A percentile compares a stretch with the other conserved stretches of the same genome.
Evolutionary conservation across 2,888 invertebrate genomes (phyloP).

Genomic region (Dichetophora obliterata): DNA sequence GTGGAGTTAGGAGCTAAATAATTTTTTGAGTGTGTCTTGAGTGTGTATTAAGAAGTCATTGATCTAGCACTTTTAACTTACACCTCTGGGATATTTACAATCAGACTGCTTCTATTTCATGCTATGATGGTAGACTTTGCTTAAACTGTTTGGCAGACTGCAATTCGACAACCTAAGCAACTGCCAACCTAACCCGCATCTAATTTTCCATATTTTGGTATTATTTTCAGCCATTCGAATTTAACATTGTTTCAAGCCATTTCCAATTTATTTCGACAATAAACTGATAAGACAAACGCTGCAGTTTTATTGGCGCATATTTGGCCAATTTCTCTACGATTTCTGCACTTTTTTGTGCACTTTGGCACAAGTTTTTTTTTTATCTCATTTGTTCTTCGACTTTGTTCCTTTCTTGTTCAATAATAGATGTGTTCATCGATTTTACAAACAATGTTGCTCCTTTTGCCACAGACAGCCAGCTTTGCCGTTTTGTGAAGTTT

Average conservation of each 20-base stretch:
- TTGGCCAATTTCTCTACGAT: too few relatives aligned
- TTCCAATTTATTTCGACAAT: not conserved
- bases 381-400: not conserved
- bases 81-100: conserved; percentile 32
- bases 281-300: not conserved
- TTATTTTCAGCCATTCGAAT: conserved; percentile 1
- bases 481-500: too few relatives aligned
- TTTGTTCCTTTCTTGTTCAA: conserved; percentile 10
- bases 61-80: not conserved
- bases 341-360: not conserved
- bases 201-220: conserved; percentile 28
- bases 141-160: not conserved
- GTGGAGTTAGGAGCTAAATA: too few relatives aligned
- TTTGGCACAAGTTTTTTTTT: conserved; percentile 3
- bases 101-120: conserved; percentile 16
- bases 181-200: not conserved
- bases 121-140: not conserved
- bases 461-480: too few relatives aligned
- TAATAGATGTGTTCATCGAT: conserved; percentile 19
- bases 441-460: conserved; percentile 7
- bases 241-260: not conserved
- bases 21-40: too few relatives aligned
- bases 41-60: not conserved
- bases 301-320: too few relatives aligned
- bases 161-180: not conserved